phyloP scores from a whole-genome alignment of 2,113 vertebrate species.

The Hystrix cristata region DNA sequence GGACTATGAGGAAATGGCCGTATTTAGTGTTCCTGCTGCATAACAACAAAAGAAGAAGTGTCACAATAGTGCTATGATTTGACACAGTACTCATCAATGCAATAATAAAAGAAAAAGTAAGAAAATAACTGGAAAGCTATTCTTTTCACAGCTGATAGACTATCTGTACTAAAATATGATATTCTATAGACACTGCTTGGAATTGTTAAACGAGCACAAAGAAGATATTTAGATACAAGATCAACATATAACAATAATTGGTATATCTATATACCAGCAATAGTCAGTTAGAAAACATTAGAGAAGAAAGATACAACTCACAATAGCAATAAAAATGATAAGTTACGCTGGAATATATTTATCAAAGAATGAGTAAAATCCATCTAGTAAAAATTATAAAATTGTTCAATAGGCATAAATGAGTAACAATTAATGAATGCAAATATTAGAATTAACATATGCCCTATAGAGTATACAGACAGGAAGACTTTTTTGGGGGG shows the following conservation, averaged over 20 bases:
- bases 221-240: not conserved
- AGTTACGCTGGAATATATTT: not conserved
- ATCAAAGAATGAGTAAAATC: not conserved
- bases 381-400: not conserved
- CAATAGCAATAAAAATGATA: not conserved
- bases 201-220: not conserved
- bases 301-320: not conserved
- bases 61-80: not conserved
- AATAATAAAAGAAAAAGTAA: not conserved
- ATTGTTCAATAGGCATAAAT: not conserved
- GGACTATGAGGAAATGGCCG: not conserved
- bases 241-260: not conserved
- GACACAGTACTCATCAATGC: not conserved
- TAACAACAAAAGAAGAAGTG: not conserved
- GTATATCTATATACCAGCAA: conserved; percentile 19
- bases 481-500: not conserved
- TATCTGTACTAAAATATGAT: not conserved
- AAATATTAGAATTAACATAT: not conserved
- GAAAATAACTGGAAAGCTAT: conserved; percentile 44
- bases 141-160: not conserved
- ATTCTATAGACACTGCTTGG: not conserved
- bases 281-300: conserved; percentile 2
- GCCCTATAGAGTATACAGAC: not conserved
- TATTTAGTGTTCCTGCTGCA: not conserved
- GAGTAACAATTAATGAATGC: not conserved